A percentile compares a stretch with the other conserved stretches of the same genome.
Evolutionary conservation across 2,113 vertebrate genomes (phyloP).

Genomic region (Pseudorectes ferrugineus): DNA sequence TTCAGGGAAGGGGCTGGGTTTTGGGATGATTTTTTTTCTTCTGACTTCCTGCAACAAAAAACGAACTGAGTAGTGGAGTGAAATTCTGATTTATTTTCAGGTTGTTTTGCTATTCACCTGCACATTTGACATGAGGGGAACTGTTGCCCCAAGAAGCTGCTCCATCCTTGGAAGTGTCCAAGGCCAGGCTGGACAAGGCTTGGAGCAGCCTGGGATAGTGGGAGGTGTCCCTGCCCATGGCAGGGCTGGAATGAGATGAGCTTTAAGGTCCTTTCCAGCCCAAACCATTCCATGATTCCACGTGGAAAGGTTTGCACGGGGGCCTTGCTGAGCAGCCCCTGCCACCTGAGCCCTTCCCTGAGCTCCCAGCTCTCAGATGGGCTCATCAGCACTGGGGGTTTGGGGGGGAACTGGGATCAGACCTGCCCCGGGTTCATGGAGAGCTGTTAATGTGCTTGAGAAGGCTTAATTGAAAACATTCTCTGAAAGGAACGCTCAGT

Average conservation of each 20-base stretch:
- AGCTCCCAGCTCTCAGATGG: background rate
- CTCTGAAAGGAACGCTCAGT: background rate
- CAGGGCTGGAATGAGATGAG: fast-evolving
- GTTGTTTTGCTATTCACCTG: background rate
- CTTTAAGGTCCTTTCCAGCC: background rate
- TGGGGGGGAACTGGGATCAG: background rate
- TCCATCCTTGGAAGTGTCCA: background rate
- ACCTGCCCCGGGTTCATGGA: background rate
- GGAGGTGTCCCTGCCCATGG: background rate
- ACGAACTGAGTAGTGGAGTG: background rate
- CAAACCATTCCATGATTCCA: background rate
- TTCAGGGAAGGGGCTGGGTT: background rate
- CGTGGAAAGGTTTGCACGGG: fast-evolving
- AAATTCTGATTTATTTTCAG: background rate
- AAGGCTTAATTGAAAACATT: background rate
- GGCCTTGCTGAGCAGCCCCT: background rate
- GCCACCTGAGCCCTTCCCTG: background rate
- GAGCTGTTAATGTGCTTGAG: background rate
- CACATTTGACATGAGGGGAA: fast-evolving
- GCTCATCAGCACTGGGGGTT: background rate
- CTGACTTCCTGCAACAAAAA: background rate
- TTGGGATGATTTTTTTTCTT: background rate
- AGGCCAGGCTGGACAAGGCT: background rate
- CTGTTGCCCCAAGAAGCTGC: background rate
- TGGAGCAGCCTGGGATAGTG: background rate